Base-by-base conservation (phyloP, 64 coral and sea anemone genomes). In the Dendrophyllia cribrosa region DNA sequence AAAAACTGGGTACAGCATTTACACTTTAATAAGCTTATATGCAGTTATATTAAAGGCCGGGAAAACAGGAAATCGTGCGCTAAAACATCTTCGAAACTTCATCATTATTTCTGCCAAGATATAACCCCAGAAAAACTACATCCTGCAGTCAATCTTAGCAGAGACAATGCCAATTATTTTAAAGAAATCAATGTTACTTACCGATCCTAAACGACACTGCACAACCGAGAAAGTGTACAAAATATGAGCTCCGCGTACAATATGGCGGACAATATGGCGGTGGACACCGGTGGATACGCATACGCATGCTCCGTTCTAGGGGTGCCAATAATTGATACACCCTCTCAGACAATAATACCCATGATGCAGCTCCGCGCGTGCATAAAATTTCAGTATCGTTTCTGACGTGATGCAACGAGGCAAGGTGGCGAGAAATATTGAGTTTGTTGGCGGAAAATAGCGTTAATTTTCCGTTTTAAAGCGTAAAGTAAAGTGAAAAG, bases 291-390 rank as follows among this genome's bases (percentile, higher is more conserved):
- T 26, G 6, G 4, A 24, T 46, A 10, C 24, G 5, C 11, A 0
- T 15, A 51, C 60, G 60, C 80, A 84, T 67, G 62, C 43, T 17
- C 46, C 2, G 14, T 19, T 21, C 1, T 12, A 1, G 15, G 43
- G 80, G 17, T 7, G 2, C 10, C 16, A 21, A 67, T 20, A 50
- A 84, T 84, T 84, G 80, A 51, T 63, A 20, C 11, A 84, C 80
- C 80, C 80, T 84, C 62, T 68, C 0, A 20, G 6, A 0, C 7
- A 22, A 68, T 9, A 52, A 48, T 91, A 91, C 89, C 89, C 69
- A 91, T 74, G 21, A 64, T 83, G 77, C 78, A n/a, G 14, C 34
- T 51, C 22, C 13, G n/a, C 48, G 4, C 20, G 61, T 43, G 58
- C 12, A 22, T 79, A 7, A 0, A 15, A 22, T 21, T 43, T 63